Conservation (phyloP, 1,140 invertebrate genomes). For the Harlomillsia oculata region DNA sequence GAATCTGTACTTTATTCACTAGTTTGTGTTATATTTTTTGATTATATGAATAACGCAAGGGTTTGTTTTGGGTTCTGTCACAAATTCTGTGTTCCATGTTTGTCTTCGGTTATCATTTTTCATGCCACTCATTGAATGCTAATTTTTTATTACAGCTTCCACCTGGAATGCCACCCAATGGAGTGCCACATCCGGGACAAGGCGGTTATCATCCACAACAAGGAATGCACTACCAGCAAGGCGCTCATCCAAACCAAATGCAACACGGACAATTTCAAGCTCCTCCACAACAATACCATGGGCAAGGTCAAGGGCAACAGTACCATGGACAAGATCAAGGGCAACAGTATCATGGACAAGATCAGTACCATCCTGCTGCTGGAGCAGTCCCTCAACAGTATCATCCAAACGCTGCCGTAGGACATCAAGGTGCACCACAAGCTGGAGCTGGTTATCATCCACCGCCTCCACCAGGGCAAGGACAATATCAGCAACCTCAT, state of each 20-base stretch:
- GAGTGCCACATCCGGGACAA: neutral
- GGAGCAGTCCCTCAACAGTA: too few species aligned
- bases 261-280: constrained; percentile 21
- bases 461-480: constrained; percentile 21
- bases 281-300: constrained; percentile 25
- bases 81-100: too few species aligned
- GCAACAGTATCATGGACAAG: constrained; percentile 32
- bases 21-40: too few species aligned
- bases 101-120: too few species aligned
- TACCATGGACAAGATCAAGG: constrained; percentile 27
- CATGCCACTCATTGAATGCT: neutral
- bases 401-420: constrained; percentile 11
- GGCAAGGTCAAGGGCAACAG: constrained; percentile 15
- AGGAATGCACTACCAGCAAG: neutral
- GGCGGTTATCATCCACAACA: neutral
- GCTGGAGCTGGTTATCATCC: constrained; percentile 27
- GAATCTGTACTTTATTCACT: too few species aligned
- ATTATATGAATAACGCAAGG: too few species aligned
- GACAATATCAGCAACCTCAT: constrained; percentile 11
- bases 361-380: constrained; percentile 30
- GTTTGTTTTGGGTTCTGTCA: too few species aligned
- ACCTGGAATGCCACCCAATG: constrained; percentile 6
- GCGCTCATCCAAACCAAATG: constrained; percentile 3
- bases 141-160: constrained; percentile 1
- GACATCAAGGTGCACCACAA: constrained; percentile 33